A percentile compares a stretch with the other conserved stretches of the same genome.
These are phyloP conservation scores for Pelosia muscerda DNA, from an alignment of 2,888 invertebrate species.

Conservation along the genomic window DNA sequence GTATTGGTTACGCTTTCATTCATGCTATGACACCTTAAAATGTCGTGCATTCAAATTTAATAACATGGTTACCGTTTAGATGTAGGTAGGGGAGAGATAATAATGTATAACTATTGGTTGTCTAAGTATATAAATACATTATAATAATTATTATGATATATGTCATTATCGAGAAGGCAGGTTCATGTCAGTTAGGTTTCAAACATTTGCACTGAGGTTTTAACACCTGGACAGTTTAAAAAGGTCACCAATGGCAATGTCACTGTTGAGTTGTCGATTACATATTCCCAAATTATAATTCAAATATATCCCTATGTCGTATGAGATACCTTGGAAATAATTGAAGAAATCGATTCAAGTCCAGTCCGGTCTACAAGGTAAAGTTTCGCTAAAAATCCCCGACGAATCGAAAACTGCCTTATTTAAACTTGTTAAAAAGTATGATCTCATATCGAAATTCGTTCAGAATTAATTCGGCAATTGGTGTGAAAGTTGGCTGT, in stretches of 20 bases:
- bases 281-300: too few relatives aligned
- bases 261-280: too few relatives aligned
- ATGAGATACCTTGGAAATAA: too few relatives aligned
- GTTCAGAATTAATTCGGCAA: slow-evolving; percentile 4
- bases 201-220: too few relatives aligned
- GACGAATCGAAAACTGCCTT: background rate
- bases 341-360: too few relatives aligned
- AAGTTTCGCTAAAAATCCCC: background rate
- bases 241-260: too few relatives aligned
- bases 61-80: background rate
- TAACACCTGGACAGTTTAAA: too few relatives aligned
- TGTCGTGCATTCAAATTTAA: background rate
- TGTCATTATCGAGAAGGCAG: background rate
- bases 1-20: background rate
- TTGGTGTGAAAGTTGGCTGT: slow-evolving; percentile 5
- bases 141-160: background rate
- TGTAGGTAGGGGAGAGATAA: background rate
- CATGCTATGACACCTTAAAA: slow-evolving; percentile 6
- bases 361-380: background rate
- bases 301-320: too few relatives aligned
- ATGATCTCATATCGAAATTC: slow-evolving; percentile 3
- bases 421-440: background rate
- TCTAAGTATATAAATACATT: background rate
- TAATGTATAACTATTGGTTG: slow-evolving; percentile 1
- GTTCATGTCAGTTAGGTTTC: background rate